Conservation (phyloP, 2,888 invertebrate species). For the Drosophila helvetica region DNA sequence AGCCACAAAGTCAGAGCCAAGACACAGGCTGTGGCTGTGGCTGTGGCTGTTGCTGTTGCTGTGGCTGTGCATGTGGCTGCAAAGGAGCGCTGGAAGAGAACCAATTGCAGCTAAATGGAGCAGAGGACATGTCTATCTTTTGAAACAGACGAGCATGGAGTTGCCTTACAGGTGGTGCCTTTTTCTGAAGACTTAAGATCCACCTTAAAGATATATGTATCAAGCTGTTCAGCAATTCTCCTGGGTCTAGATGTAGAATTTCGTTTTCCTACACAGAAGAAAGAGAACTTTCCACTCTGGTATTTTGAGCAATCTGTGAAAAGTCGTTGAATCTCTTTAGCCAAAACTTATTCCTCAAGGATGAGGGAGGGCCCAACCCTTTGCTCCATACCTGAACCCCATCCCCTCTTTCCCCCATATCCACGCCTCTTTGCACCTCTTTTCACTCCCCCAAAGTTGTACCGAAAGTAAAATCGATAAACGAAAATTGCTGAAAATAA, state of each 20-base stretch:
- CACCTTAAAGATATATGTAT: too few species aligned
- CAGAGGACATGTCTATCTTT: neutral
- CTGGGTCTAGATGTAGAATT: too few species aligned
- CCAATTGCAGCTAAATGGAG: slow-evolving; percentile 1
- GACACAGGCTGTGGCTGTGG: slow-evolving; percentile 16
- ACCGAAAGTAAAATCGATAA: slow-evolving; percentile 57
- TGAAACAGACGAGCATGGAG: neutral
- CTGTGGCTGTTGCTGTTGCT: neutral
- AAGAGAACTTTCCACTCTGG: too few species aligned
- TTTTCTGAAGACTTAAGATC: too few species aligned
- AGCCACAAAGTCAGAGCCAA: slow-evolving; percentile 59
- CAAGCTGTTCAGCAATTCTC: too few species aligned
- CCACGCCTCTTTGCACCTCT: neutral
- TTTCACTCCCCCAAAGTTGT: neutral
- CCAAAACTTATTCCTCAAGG: too few species aligned
- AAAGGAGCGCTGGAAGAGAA: neutral
- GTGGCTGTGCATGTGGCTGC: neutral
- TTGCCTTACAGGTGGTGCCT: neutral
- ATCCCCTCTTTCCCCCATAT: too few species aligned
- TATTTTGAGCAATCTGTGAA: too few species aligned
- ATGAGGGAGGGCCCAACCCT: too few species aligned
- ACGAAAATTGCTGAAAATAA: slow-evolving; percentile 56
- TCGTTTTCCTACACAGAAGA: too few species aligned
- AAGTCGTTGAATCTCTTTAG: too few species aligned
- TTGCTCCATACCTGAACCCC: too few species aligned